Percentiles rank a stretch among this genome's conserved stretches.
phyloP scores from a whole-genome alignment of 1,140 invertebrate genomes.

The Drosophila bipectinata region DNA sequence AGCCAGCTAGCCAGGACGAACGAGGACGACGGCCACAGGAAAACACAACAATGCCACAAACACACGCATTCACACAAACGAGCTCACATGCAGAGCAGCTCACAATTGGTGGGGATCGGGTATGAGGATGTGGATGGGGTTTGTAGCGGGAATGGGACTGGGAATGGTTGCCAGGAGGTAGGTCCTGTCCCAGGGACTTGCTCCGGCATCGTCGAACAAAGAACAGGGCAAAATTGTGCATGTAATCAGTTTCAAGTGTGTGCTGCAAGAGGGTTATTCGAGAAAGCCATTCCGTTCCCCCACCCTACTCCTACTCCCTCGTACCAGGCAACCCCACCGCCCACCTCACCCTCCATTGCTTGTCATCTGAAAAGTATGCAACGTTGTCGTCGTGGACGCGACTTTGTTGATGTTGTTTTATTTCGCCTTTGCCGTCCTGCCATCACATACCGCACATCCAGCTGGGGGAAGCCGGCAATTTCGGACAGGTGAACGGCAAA shows the following conservation, averaged over 20 bases:
- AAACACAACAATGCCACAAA: conserved; percentile 61
- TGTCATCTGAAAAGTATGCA: conserved; percentile 80
- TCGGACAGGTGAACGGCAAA: conserved; percentile 26
- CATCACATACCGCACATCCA: conserved; percentile 30
- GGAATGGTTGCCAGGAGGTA: conserved; percentile 10
- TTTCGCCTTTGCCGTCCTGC: conserved; percentile 66
- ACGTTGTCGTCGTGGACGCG: conserved; percentile 66
- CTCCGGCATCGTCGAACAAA: conserved; percentile 64
- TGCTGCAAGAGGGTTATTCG: conserved; percentile 55
- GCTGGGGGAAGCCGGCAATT: conserved; percentile 14
- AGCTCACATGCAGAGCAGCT: conserved; percentile 32
- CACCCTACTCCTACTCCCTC: conserved; percentile 1
- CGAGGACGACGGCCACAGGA: conserved; percentile 44
- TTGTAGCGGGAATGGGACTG: conserved; percentile 14
- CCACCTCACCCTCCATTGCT: conserved; percentile 12
- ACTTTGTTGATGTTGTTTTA: conserved; percentile 75
- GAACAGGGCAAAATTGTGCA: conserved; percentile 78
- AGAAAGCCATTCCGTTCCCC: conserved; percentile 69
- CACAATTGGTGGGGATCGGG: conserved; percentile 47
- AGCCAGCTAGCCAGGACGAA: conserved; percentile 37
- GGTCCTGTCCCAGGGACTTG: conserved; percentile 37
- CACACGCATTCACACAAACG: conserved; percentile 14
- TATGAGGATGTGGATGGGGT: conserved; percentile 10
- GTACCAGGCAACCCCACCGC: not conserved
- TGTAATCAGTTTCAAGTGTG: conserved; percentile 79